Evolutionary conservation across 1,140 invertebrate genomes (phyloP), one percentile per base, ranked within the genome.

Genomic region (Ylistrum balloti): DNA sequence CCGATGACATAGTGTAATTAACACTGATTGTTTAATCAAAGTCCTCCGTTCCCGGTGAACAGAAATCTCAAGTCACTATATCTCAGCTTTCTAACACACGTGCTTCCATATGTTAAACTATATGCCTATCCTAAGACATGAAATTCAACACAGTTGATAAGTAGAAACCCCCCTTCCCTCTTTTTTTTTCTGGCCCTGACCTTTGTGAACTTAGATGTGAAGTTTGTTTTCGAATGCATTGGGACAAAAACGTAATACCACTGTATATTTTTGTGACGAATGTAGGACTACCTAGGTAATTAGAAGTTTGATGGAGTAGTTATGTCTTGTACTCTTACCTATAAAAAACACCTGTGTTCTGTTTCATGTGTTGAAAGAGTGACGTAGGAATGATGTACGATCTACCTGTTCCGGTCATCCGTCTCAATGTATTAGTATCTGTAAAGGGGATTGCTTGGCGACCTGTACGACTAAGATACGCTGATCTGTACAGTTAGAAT

Each of bases 221-320:
- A 28, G n/a, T 74, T 74, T 74, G 56, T 74, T 74, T 74, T 74
- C n/a, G 28, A 74, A 2, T 74, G 22, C 28, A 74, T 74, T 74
- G 5, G 28, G 17, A 74, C 56, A 74, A 45, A 45, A 45, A 74
- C 56, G 1, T 3, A n/a, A 74, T n/a, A 74, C 56, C 22, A 28
- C 17, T 5, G 3, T 17, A n/a, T 17, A 28, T n/a, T 28, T n/a
- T 1, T 74, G 56, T n/a, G 9, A 28, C 56, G 1, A 28, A 74
- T n/a, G 41, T 45, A 45, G 7, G 41, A 0, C n/a, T 28, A 28
- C 56, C 56, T 28, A 5, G 22, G 56, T 74, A 74, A 74, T 74
- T n/a, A 74, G 56, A n/a, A 74, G 56, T 28, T 74, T 74, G 56
- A 74, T 74, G 56, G 56, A 74, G 56, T 74, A 74, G 56, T 17